Conservation (phyloP, 2,113 vertebrate genomes). For the Octodon degus region DNA sequence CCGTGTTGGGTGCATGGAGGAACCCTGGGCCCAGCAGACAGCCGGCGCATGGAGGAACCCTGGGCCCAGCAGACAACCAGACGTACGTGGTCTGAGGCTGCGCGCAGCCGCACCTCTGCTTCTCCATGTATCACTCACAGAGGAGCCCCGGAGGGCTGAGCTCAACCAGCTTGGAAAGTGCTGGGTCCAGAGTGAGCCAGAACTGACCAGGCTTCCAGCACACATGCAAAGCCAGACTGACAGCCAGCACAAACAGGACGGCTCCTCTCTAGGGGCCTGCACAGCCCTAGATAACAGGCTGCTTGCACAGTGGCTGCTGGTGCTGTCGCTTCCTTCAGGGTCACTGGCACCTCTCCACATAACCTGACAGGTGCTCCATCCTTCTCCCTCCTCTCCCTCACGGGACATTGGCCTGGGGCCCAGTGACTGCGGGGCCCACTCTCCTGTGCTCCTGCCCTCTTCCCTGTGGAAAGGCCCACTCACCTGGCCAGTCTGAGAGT, state of each 20-base stretch:
- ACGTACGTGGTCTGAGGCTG: neutral
- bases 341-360: neutral
- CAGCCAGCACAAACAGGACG: neutral
- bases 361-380: rapidly evolving
- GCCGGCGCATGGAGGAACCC: neutral
- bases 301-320: neutral
- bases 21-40: neutral
- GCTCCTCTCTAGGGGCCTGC: neutral
- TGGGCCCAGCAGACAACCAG: neutral
- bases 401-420: neutral
- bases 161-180: neutral
- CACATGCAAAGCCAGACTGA: neutral
- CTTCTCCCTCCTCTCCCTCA: neutral
- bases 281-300: neutral
- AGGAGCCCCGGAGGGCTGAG: neutral
- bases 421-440: neutral
- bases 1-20: too few species aligned
- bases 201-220: neutral
- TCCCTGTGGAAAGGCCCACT: constrained; percentile 64
- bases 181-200: neutral
- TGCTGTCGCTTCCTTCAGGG: neutral
- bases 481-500: constrained; percentile 80
- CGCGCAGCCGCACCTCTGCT: neutral
- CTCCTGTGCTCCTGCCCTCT: neutral
- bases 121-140: neutral